Base-by-base conservation (phyloP, 23 tunicate species). In the Styela plicata region DNA sequence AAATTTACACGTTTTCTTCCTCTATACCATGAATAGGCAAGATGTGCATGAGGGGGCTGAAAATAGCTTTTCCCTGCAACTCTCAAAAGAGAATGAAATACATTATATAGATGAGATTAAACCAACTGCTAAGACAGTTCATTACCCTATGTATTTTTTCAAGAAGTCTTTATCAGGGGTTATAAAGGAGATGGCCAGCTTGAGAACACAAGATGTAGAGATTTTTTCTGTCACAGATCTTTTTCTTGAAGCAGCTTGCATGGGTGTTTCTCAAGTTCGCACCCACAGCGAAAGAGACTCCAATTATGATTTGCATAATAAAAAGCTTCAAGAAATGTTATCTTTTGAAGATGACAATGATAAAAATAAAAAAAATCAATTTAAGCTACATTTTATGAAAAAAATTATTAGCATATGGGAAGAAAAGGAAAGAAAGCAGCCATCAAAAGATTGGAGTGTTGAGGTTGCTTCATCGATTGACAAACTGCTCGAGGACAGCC, bases 51-150 rank as follows among this genome's bases (percentile, higher is more conserved):
- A 85, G 16, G 25, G 68, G 16, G 64, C 19, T 19, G 21, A 61
- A 61, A 61, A 19, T 19, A 61, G 19, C 20, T 35, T 69, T n/a
- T 52, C 64, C 21, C 70, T 87, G 33, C 75, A 64, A 24, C 74
- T 61, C 73, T 80, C 84, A 34, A 68, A 83, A 20, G 89, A 89
- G 33, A 73, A 64, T 73, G 31, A 63, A 22, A 33, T 67, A 23
- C 80, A 84, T n/a, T 79, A 33, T 66, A 66, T 89, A 28, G 95
- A 89, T 80, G 95, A 89, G 52, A 32, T 89, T 16, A 74, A 89
- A 62, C 69, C 83, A 1, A 24, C 86, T 10, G 74, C 70, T 69
- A 84, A 85, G 52, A 78, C 74, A 74, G 74, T 89, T 27, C 86
- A 86, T 2, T 79, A 83, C 0, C 79, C 86, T 3, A 73, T 64